Conservation (phyloP, 2,113 vertebrate genomes). For the Corythornis madagascariensis region DNA sequence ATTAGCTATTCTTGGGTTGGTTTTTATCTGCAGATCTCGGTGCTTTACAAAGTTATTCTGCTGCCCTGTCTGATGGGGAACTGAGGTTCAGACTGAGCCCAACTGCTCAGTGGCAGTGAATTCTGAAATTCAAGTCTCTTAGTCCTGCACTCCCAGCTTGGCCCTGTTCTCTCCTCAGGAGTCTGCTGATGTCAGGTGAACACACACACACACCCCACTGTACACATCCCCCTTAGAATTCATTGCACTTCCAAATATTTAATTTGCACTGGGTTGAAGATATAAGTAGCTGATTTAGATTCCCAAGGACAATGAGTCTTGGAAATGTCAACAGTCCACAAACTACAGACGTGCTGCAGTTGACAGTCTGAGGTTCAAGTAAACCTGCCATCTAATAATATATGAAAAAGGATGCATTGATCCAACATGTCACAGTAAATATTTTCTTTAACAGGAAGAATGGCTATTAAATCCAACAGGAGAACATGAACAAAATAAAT, state of each 20-base stretch:
- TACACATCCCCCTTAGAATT: not conserved
- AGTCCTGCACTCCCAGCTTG: not conserved
- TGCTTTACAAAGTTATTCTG: not conserved
- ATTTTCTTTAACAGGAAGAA: not conserved
- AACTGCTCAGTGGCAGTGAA: not conserved
- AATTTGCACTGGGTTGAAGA: not conserved
- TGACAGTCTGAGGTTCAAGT: not conserved
- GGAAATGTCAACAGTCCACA: not conserved
- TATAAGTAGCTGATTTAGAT: not conserved
- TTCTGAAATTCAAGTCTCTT: not conserved
- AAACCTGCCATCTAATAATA: not conserved
- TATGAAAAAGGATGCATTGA: not conserved
- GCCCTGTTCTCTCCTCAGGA: not conserved
- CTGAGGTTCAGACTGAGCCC: not conserved
- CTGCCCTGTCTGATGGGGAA: not conserved
- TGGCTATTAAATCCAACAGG: not conserved
- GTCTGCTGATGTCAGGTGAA: not conserved
- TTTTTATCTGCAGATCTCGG: not conserved
- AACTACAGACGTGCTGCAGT: not conserved
- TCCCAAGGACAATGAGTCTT: not conserved
- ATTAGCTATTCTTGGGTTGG: not conserved
- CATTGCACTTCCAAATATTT: not conserved
- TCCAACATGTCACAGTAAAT: not conserved
- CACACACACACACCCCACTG: no score
- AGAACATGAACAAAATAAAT: not conserved